Evolutionary conservation across 2,113 vertebrate genomes (phyloP), one percentile per base, ranked within the genome.

Genomic region (Xiphophorus couchianus): DNA sequence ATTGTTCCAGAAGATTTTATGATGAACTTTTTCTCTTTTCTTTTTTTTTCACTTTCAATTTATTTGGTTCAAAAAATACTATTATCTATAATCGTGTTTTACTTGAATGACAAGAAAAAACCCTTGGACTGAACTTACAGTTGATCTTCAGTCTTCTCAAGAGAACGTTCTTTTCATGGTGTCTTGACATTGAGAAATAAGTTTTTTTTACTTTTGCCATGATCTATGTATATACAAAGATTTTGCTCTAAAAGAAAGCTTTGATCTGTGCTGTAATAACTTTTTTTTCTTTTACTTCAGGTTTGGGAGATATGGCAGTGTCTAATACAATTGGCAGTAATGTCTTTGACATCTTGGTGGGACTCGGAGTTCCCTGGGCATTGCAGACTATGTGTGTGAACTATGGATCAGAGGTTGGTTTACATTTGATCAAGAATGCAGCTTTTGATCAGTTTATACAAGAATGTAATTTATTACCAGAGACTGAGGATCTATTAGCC

Each of bases 291-390:
- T 68, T 66, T 76, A 27, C 70, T 77, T 39, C 78, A 97, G 98
- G 98, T 71, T 94, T 99, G 0, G 98, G 98, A 27, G 97, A 99
- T 88, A 99, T 99, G 98, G 98, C 98, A 0, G 97, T 99, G 29
- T 99, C 98, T 33, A 99, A 99, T 83, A 97, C 97, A 61, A 95
- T 99, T 14, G 98, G 98, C 76, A 99, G 97, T 86, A 99, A 99
- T 1, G 97, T 99, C 54, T 99, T 99, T 90, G 98, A 99, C 83
- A 99, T 99, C 78, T 94, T 99, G 3, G 97, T 99, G 83, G 97
- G 98, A 7, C 96, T 99, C 1, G 98, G 98, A 0, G 69, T 99
- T 65, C 98, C 98, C 0, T 99, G 98, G 98, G 97, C 96, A 5
- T 86, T 99, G 69, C 97, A 99, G 92, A 99, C 97, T 62, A 97